Evolutionary conservation across 2,888 invertebrate species (phyloP), one percentile per base, ranked within the genome.

Genomic region (Synergus umbraculus): DNA sequence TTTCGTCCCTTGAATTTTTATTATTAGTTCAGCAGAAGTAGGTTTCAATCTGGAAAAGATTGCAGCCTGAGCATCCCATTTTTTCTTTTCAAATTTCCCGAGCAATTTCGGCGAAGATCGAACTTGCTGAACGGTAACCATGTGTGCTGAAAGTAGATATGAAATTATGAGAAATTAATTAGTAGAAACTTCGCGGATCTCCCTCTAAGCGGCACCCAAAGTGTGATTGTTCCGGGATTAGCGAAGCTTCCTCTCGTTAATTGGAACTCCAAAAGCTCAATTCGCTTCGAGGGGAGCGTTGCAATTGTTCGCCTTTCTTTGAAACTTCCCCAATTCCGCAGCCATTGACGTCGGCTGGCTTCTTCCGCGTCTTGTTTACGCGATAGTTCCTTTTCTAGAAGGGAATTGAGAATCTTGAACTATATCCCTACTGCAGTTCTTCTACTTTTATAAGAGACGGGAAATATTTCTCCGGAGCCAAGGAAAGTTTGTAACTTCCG

Each of bases 91-190:
- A 22, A 29, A 60, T 60, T 60, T 60, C 60, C 18, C 5, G 5
- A 60, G 77, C 77, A 78, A 82, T 82, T 82, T 78, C 85, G 82
- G 87, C 81, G 83, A 85, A 84, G 86, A 88, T 87, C 87, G 86
- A 88, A 88, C 85, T 87, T 87, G 85, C 86, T 66, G 63, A 76
- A 81, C 76, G 69, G 79, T 85, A 87, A 86, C 86, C 88, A 88
- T 88, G 90, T 91, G 87, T 92, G 91, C 90, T 86, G 87, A 90
- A 91, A 87, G 88, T 87, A 91, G 92, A 92, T 92, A 91, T 90
- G 91, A 91, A 90, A 91, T 91, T 89, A 90, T 89, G 87, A 86
- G 89, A 89, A 91, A 91, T 91, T 90, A 91, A 92, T 92, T 92
- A 91, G 90, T 90, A 89, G 88, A 88, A 91, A 91, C 88, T 90